Evolutionary conservation across 2,113 vertebrate genomes (phyloP).

Genomic region (Galeopterus variegatus): DNA sequence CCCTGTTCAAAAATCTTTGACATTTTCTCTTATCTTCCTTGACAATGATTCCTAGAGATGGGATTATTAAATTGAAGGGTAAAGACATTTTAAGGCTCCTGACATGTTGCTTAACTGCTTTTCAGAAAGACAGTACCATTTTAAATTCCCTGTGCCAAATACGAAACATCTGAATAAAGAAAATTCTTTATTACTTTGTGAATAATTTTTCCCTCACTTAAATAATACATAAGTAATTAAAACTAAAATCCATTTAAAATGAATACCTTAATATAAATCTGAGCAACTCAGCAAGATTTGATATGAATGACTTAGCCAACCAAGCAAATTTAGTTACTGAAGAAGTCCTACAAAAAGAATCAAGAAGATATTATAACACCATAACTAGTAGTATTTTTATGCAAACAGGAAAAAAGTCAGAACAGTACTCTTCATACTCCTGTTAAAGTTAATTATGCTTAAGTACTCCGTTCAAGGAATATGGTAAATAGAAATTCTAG

Average conservation of each 20-base stretch:
- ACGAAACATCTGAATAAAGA: constrained; percentile 4
- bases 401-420: not conserved
- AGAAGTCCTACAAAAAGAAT: constrained; percentile 25
- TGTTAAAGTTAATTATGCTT: constrained; percentile 45
- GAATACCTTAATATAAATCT: constrained; percentile 32
- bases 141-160: constrained; percentile 27
- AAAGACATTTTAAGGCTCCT: constrained; percentile 42
- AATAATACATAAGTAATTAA: constrained; percentile 47
- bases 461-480: constrained; percentile 48
- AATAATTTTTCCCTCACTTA: constrained; percentile 36
- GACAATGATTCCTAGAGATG: constrained; percentile 15
- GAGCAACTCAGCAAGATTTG: constrained; percentile 22
- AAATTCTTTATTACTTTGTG: constrained; percentile 19
- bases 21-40: not conserved
- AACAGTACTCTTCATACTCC: constrained; percentile 11
- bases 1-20: constrained; percentile 4
- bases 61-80: constrained; percentile 44
- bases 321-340: constrained; percentile 56
- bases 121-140: not conserved
- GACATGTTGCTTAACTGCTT: not conserved
- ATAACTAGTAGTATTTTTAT: constrained; percentile 47
- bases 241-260: constrained; percentile 69
- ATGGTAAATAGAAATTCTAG: constrained; percentile 47
- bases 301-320: not conserved
- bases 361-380: not conserved